phyloP scores from a whole-genome alignment of 1,140 invertebrate species.

The Gonatopus flavifemur region DNA sequence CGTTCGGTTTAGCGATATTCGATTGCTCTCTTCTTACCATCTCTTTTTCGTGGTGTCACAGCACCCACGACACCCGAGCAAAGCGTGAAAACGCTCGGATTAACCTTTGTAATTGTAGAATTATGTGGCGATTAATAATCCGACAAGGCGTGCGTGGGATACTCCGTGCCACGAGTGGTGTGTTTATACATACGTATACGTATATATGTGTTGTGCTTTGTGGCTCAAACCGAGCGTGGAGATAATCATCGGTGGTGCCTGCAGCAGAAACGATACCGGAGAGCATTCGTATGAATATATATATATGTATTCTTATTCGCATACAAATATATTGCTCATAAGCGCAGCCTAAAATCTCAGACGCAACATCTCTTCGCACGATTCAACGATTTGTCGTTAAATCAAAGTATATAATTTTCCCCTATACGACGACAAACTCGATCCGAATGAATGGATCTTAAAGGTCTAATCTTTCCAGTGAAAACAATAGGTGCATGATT shows the following conservation, averaged over 20 bases:
- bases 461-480: no score
- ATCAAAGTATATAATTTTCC: no score
- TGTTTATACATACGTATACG: no score
- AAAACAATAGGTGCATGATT: no score
- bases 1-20: not conserved
- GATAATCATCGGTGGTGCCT: slow-evolving; percentile 50
- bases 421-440: no score
- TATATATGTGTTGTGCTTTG: slow-evolving; percentile 45
- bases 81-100: slow-evolving; percentile 50
- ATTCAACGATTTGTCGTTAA: no score
- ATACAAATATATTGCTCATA: no score
- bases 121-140: slow-evolving; percentile 54
- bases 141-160: slow-evolving; percentile 51
- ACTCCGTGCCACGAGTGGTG: no score
- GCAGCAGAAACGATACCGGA: slow-evolving; percentile 38
- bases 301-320: not conserved
- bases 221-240: slow-evolving; percentile 47
- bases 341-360: no score
- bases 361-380: no score
- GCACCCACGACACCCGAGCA: slow-evolving; percentile 24
- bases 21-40: not conserved
- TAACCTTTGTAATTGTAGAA: slow-evolving; percentile 52
- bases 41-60: slow-evolving; percentile 13
- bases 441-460: no score
- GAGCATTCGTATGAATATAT: not conserved